phyloP scores from a whole-genome alignment of 2,888 invertebrate genomes.

The Drosophila falleni region DNA sequence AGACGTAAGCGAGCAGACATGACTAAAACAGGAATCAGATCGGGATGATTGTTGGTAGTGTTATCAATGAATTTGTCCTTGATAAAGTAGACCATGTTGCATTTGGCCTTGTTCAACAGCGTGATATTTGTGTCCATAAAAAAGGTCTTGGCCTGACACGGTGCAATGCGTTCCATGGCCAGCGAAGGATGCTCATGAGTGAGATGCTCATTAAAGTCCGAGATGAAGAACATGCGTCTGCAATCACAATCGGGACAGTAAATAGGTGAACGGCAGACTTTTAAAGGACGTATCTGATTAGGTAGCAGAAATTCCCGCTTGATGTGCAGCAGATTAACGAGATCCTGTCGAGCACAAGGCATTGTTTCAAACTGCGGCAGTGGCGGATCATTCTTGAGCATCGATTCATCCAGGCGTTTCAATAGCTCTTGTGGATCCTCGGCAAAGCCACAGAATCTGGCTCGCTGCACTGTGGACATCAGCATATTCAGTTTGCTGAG shows the following conservation, averaged over 20 bases:
- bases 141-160: slow-evolving; percentile 75
- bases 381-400: slow-evolving; percentile 31
- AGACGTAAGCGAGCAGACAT: slow-evolving; percentile 77
- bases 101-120: slow-evolving; percentile 62
- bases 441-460: slow-evolving; percentile 29
- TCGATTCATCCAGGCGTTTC: background rate
- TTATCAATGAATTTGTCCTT: slow-evolving; percentile 72
- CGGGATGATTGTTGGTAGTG: slow-evolving; percentile 65
- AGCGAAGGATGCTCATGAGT: slow-evolving; percentile 74
- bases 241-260: slow-evolving; percentile 79
- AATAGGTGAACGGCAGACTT: slow-evolving; percentile 70
- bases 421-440: slow-evolving; percentile 26
- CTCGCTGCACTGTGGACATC: slow-evolving; percentile 50
- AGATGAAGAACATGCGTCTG: slow-evolving; percentile 70
- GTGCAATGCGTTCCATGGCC: slow-evolving; percentile 76
- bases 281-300: slow-evolving; percentile 33
- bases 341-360: slow-evolving; percentile 36
- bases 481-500: slow-evolving; percentile 13
- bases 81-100: slow-evolving; percentile 78
- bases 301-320: slow-evolving; percentile 37
- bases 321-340: slow-evolving; percentile 30
- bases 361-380: slow-evolving; percentile 61
- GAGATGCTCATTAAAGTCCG: slow-evolving; percentile 81
- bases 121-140: slow-evolving; percentile 74
- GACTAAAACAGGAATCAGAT: slow-evolving; percentile 78